Percentiles rank a stretch among this genome's conserved stretches.
Conservation (phyloP, 2,113 vertebrate genomes). For the Bambusicola thoracicus region DNA sequence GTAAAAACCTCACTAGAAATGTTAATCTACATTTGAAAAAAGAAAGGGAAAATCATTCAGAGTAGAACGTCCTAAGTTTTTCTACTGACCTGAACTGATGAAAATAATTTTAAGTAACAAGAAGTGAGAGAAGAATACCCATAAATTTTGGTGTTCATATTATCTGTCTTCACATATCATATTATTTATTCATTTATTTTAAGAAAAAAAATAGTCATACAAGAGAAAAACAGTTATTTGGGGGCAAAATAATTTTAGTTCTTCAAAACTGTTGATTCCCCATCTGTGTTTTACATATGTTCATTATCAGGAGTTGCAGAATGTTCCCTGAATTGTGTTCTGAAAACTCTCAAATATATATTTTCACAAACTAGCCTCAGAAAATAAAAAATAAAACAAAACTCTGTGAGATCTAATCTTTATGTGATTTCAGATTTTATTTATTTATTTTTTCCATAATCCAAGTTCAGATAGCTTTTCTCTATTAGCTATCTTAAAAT, state of each 20-base stretch:
- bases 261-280: neutral
- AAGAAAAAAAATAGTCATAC: neutral
- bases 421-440: neutral
- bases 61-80: neutral
- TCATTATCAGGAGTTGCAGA: neutral
- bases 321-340: neutral
- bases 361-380: neutral
- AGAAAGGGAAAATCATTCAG: neutral
- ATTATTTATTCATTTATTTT: neutral
- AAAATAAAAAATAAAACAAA: neutral
- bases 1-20: neutral
- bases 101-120: neutral
- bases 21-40: neutral
- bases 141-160: neutral
- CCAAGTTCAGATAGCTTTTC: neutral
- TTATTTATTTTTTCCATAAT: neutral
- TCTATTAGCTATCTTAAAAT: accelerated
- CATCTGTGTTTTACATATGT: neutral
- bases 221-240: neutral
- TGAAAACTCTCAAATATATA: neutral
- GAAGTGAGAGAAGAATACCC: neutral
- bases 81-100: neutral
- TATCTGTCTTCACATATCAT: neutral
- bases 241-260: neutral
- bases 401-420: neutral